Evolutionary conservation across 2,888 invertebrate genomes (phyloP).

Genomic region (Tetropium fuscum): DNA sequence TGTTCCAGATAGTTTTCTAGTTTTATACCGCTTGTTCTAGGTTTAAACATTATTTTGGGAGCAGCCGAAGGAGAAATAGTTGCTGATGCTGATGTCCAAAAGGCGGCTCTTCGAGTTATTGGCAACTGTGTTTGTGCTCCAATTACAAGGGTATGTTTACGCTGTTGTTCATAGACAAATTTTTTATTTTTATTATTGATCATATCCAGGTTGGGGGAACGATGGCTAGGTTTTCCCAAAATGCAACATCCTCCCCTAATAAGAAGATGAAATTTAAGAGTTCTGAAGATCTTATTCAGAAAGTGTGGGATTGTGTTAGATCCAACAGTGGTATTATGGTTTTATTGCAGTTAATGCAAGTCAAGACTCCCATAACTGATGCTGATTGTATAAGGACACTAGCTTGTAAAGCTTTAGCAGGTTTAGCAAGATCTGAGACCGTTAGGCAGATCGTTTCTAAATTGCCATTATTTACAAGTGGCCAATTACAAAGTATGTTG

Average conservation of each 20-base stretch:
- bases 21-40: slow-evolving; percentile 39
- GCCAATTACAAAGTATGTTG: slow-evolving; percentile 86
- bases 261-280: slow-evolving; percentile 75
- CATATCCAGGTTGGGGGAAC: slow-evolving; percentile 64
- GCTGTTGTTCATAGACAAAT: background rate
- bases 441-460: slow-evolving; percentile 96
- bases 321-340: slow-evolving; percentile 98
- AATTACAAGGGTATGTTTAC: slow-evolving; percentile 75
- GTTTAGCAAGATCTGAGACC: slow-evolving; percentile 92
- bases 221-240: slow-evolving; percentile 66
- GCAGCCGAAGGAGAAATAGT: slow-evolving; percentile 94
- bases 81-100: slow-evolving; percentile 91
- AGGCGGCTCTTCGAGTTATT: slow-evolving; percentile 89
- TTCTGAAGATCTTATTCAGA: slow-evolving; percentile 89
- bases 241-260: slow-evolving; percentile 67
- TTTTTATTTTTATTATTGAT: background rate
- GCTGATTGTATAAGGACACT: slow-evolving; percentile 95
- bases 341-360: slow-evolving; percentile 87
- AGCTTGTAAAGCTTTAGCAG: slow-evolving; percentile 93
- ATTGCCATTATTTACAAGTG: slow-evolving; percentile 92
- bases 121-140: slow-evolving; percentile 97
- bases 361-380: slow-evolving; percentile 95
- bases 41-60: slow-evolving; percentile 83
- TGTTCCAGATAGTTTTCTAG: too few relatives aligned
- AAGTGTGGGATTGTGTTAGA: slow-evolving; percentile 94